Evolutionary conservation across 2,888 invertebrate species (phyloP).

Genomic region (Hyalella azteca): DNA sequence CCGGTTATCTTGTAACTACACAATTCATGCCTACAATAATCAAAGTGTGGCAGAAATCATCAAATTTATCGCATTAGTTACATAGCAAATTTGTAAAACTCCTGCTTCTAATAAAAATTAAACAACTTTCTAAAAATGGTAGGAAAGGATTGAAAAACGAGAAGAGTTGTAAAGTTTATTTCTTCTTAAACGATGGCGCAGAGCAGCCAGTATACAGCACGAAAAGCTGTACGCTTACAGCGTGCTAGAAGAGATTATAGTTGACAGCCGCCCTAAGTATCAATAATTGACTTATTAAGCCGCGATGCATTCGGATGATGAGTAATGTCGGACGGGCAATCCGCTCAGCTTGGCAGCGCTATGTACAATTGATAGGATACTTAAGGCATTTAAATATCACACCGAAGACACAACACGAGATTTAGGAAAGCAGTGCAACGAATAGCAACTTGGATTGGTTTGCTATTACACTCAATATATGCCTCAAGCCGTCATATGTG

Average conservation of each 20-base stretch:
- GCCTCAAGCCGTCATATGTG: no score
- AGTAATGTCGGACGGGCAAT: neutral
- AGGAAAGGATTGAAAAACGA: neutral
- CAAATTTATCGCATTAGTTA: no score
- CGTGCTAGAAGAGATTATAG: slow-evolving; percentile 5
- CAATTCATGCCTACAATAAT: no score
- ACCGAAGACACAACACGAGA: slow-evolving; percentile 10
- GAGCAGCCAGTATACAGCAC: neutral
- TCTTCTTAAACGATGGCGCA: slow-evolving; percentile 10
- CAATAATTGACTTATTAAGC: neutral
- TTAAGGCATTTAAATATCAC: slow-evolving; percentile 37
- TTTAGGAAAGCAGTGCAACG: neutral
- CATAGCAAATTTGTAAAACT: no score
- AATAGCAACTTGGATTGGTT: neutral
- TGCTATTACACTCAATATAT: neutral
- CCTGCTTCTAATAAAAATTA: neutral
- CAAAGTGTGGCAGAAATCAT: no score
- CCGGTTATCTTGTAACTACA: no score
- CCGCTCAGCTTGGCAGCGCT: neutral
- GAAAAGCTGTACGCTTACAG: neutral
- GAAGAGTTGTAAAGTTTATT: slow-evolving; percentile 23
- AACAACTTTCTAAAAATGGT: neutral
- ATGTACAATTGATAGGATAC: slow-evolving; percentile 21
- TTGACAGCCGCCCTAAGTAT: neutral
- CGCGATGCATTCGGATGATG: neutral